Evolutionary conservation across 2,888 invertebrate genomes (phyloP).

Genomic region (Patella caerulea): DNA sequence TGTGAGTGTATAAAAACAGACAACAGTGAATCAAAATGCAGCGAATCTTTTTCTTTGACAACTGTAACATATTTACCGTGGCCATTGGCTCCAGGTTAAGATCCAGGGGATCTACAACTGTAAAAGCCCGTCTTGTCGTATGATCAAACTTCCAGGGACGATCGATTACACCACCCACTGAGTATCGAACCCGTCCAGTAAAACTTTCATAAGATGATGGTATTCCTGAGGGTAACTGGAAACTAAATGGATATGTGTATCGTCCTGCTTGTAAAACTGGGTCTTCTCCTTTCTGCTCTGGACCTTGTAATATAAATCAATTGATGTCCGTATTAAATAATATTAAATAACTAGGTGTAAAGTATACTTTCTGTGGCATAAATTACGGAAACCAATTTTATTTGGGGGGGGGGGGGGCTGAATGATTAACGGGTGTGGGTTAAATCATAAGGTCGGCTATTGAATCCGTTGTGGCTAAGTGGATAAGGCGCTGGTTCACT

Average conservation of each 20-base stretch:
- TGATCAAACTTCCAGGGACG: conserved; percentile 87
- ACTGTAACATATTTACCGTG: conserved; percentile 36
- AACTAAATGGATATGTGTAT: conserved; percentile 85
- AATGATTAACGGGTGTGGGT: too few species aligned
- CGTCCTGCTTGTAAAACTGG: conserved; percentile 78
- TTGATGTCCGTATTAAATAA: too few species aligned
- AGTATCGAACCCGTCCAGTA: conserved; percentile 82
- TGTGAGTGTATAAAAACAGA: too few species aligned
- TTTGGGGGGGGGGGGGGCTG: too few species aligned
- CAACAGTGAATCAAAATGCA: too few species aligned
- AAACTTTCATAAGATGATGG: conserved; percentile 57
- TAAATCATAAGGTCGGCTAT: too few species aligned
- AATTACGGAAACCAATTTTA: too few species aligned
- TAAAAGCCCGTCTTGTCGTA: conserved; percentile 85
- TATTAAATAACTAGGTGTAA: too few species aligned
- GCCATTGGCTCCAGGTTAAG: conserved; percentile 76
- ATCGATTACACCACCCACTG: conserved; percentile 84
- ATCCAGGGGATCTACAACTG: conserved; percentile 84
- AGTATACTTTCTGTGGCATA: too few species aligned
- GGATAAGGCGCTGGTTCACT: too few species aligned
- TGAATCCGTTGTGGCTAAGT: too few species aligned
- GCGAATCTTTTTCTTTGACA: too few species aligned
- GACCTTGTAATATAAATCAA: neutral
- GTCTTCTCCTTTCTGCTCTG: conserved; percentile 21
- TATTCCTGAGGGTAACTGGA: conserved; percentile 76